These are phyloP conservation scores for Saccostrea cuccullata DNA, from an alignment of 1,140 invertebrate species.

Conservation along the genomic window DNA sequence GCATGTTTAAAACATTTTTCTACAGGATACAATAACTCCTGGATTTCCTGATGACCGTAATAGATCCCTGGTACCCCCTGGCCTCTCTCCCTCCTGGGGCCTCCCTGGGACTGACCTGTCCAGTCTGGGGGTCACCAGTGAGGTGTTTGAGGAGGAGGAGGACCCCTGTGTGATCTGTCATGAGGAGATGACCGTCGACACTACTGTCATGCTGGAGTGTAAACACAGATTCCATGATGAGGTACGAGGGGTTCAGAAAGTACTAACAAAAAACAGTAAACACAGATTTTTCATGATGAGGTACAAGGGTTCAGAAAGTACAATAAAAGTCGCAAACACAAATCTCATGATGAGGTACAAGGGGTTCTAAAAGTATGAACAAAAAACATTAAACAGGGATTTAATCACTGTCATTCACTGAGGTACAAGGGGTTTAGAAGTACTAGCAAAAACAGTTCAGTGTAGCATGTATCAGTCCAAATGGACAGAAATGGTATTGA, in stretches of 20 bases:
- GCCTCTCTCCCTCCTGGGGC: slow-evolving; percentile 53
- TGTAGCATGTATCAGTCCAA: too few relatives aligned
- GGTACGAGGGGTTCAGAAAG: slow-evolving; percentile 41
- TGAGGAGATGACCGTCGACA: slow-evolving; percentile 65
- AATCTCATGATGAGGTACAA: slow-evolving; percentile 67
- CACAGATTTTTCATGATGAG: slow-evolving; percentile 65
- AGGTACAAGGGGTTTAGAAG: too few relatives aligned
- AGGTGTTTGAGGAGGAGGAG: slow-evolving; percentile 66
- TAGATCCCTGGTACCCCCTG: slow-evolving; percentile 33
- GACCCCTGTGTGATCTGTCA: slow-evolving; percentile 75
- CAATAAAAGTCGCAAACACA: slow-evolving; percentile 59
- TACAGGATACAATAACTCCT: neutral
- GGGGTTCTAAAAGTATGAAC: too few relatives aligned
- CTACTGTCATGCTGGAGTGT: slow-evolving; percentile 64
- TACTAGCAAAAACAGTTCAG: too few relatives aligned
- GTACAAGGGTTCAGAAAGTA: slow-evolving; percentile 33
- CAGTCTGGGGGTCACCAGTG: neutral
- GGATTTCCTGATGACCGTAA: neutral
- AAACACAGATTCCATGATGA: slow-evolving; percentile 70
- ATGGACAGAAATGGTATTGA: too few relatives aligned
- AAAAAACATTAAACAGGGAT: too few relatives aligned
- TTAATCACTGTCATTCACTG: too few relatives aligned
- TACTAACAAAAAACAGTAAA: slow-evolving; percentile 33
- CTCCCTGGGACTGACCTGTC: slow-evolving; percentile 19
- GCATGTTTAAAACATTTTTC: neutral